phyloP scores from a whole-genome alignment of 2,113 vertebrate genomes.

The Myxocyprinus asiaticus region DNA sequence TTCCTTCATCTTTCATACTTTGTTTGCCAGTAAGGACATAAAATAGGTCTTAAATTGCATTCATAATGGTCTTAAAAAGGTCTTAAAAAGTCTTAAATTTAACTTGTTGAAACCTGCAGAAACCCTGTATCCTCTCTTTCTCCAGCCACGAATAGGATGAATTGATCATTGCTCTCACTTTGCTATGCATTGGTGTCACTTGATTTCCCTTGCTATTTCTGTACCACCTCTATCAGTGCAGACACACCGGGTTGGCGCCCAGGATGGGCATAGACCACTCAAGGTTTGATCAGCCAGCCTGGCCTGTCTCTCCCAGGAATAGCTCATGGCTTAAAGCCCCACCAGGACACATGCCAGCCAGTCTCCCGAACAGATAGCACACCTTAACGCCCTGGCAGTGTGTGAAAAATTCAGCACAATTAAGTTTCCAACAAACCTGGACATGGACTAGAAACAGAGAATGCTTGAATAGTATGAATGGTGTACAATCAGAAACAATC shows the following conservation, averaged over 20 bases:
- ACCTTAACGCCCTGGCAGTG: background rate
- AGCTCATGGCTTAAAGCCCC: constrained; percentile 18
- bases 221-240: constrained; percentile 32
- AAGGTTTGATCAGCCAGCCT: constrained; percentile 24
- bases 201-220: constrained; percentile 52
- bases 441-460: too few relatives aligned
- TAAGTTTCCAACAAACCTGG: background rate
- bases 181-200: constrained; percentile 46
- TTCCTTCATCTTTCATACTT: too few relatives aligned
- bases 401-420: too few relatives aligned
- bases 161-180: constrained; percentile 39
- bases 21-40: too few relatives aligned
- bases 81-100: too few relatives aligned
- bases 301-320: constrained; percentile 15
- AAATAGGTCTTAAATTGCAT: too few relatives aligned
- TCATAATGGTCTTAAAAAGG: too few relatives aligned
- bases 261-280: constrained; percentile 22
- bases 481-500: background rate
- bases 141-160: background rate
- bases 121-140: background rate
- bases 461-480: background rate
- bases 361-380: constrained; percentile 19
- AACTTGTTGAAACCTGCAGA: too few relatives aligned
- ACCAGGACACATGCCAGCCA: constrained; percentile 39
- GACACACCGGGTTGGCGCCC: constrained; percentile 41